Percentiles rank a stretch among this genome's conserved stretches.
These are phyloP conservation scores for Watsonalla binaria DNA, from an alignment of 2,888 invertebrate species.

Conservation along the genomic window DNA sequence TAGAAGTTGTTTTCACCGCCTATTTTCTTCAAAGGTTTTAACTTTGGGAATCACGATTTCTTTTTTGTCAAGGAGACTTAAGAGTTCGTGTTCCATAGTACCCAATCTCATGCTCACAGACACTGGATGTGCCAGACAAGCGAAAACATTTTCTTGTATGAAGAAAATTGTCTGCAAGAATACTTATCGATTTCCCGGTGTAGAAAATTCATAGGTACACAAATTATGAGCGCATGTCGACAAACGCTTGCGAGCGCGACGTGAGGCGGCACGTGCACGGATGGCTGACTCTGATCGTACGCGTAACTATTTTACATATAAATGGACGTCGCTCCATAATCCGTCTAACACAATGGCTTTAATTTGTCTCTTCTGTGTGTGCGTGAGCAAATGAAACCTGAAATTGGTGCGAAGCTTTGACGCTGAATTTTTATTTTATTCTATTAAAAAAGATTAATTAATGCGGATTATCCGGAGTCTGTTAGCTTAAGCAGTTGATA, in stretches of 20 bases:
- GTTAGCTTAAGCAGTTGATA: neutral
- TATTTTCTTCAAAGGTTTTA: too few relatives aligned
- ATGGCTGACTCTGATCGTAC: conserved; percentile 56
- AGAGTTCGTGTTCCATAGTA: too few relatives aligned
- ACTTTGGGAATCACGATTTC: too few relatives aligned
- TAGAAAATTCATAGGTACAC: conserved; percentile 34
- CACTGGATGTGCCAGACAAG: too few relatives aligned
- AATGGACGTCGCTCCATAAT: conserved; percentile 73
- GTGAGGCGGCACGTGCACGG: conserved; percentile 42
- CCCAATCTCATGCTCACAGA: too few relatives aligned
- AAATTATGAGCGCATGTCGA: conserved; percentile 35
- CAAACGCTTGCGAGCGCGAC: conserved; percentile 27
- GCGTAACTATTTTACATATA: conserved; percentile 77
- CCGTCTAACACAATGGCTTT: conserved; percentile 73
- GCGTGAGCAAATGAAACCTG: conserved; percentile 57
- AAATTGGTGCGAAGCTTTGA: conserved; percentile 36
- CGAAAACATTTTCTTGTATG: neutral
- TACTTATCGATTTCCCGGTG: conserved; percentile 14
- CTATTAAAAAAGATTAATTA: neutral
- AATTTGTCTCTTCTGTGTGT: conserved; percentile 65
- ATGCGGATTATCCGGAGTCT: neutral
- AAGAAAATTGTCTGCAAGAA: neutral
- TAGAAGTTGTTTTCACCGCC: too few relatives aligned
- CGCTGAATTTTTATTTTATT: neutral
- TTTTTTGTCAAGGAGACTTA: too few relatives aligned